Evolutionary conservation across 2,888 invertebrate species (phyloP).

Genomic region (Orchesellides sinensis): DNA sequence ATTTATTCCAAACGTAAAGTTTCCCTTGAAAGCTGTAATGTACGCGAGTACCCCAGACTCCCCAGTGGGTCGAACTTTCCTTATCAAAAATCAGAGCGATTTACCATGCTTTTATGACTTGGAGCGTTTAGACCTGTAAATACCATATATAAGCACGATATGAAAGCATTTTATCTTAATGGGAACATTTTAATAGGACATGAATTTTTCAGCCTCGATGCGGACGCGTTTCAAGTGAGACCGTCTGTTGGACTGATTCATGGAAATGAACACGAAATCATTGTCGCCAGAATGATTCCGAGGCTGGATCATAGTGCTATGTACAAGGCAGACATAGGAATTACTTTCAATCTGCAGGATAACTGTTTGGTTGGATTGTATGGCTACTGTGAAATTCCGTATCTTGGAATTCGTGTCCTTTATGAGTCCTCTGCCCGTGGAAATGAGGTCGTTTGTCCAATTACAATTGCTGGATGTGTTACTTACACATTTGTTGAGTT

Average conservation of each 20-base stretch:
- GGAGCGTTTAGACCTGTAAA: constrained; percentile 51
- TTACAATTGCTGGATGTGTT: constrained; percentile 64
- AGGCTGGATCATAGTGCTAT: not conserved
- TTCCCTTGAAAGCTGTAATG: constrained; percentile 62
- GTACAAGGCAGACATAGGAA: constrained; percentile 39
- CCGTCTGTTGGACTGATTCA: constrained; percentile 63
- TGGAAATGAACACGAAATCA: constrained; percentile 66
- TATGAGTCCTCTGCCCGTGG: constrained; percentile 48
- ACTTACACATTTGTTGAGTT: constrained; percentile 56
- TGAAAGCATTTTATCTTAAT: not conserved
- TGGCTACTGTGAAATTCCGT: constrained; percentile 63
- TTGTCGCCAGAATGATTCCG: constrained; percentile 60
- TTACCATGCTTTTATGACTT: constrained; percentile 62
- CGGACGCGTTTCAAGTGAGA: constrained; percentile 38
- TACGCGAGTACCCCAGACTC: constrained; percentile 60
- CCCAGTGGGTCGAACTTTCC: constrained; percentile 55
- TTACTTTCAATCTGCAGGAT: constrained; percentile 65
- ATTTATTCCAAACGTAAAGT: constrained; percentile 57
- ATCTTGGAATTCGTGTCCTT: constrained; percentile 39
- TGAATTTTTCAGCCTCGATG: not conserved
- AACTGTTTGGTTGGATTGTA: constrained; percentile 56
- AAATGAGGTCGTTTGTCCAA: constrained; percentile 62
- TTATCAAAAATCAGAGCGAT: constrained; percentile 68
- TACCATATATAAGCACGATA: not conserved
- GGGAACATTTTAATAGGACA: not conserved